These are phyloP conservation scores for Australoheros facetus DNA, from an alignment of 2,797 vertebrate species.

Conservation along the genomic window DNA sequence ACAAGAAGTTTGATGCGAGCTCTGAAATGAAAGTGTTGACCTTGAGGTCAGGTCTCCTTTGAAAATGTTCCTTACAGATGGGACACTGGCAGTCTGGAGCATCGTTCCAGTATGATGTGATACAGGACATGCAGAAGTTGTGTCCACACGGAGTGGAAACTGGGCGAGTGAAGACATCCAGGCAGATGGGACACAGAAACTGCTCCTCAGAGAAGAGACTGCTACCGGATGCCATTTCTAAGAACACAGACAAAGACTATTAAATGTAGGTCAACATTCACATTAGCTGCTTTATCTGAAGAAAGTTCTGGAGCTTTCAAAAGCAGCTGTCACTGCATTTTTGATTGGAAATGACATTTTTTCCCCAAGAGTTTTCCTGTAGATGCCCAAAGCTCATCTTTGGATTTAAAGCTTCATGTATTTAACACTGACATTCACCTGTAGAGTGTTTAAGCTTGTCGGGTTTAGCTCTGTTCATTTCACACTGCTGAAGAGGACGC, in stretches of 20 bases:
- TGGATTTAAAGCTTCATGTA: background rate
- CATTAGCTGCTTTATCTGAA: background rate
- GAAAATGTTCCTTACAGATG: slow-evolving; percentile 51
- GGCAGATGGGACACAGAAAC: slow-evolving; percentile 68
- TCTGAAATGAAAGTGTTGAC: slow-evolving; percentile 70
- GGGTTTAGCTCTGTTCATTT: background rate
- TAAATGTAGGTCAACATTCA: slow-evolving; percentile 1
- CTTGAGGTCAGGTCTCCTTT: slow-evolving; percentile 53
- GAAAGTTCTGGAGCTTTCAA: background rate
- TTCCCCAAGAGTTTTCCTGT: background rate
- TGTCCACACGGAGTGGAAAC: slow-evolving; percentile 73
- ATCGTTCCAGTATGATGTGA: slow-evolving; percentile 54
- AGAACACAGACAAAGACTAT: background rate
- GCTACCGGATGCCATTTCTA: slow-evolving; percentile 62
- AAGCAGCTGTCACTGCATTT: background rate
- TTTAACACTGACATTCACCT: background rate
- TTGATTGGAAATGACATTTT: background rate
- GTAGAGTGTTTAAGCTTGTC: background rate
- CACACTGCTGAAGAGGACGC: background rate
- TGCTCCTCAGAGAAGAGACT: slow-evolving; percentile 60
- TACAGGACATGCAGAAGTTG: slow-evolving; percentile 71
- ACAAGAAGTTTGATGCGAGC: slow-evolving; percentile 35
- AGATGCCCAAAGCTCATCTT: background rate
- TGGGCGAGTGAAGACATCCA: slow-evolving; percentile 52
- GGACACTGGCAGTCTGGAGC: slow-evolving; percentile 35